Evolutionary conservation across 1,140 invertebrate genomes (phyloP).

Genomic region (Sitodiplosis mosellana): DNA sequence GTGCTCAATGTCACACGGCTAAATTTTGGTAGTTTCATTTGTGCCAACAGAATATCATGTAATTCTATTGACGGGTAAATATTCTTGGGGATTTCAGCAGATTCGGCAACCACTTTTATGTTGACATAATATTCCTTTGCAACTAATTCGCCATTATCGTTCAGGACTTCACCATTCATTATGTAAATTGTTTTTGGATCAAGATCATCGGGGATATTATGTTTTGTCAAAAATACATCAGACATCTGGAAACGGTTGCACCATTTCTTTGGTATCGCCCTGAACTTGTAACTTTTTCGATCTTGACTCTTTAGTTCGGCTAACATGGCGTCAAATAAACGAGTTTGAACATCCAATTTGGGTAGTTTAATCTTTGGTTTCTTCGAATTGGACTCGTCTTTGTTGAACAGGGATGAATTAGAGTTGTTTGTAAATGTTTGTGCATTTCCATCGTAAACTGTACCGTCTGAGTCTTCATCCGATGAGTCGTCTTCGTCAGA

Average conservation of each 20-base stretch:
- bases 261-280: conserved; percentile 18
- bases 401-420: not conserved
- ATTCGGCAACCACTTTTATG: conserved; percentile 11
- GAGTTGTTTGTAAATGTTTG: no score
- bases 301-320: not conserved
- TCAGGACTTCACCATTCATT: conserved; percentile 10
- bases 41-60: conserved; percentile 20
- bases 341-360: conserved; percentile 6
- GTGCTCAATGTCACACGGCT: conserved; percentile 16
- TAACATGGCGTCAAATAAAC: not conserved
- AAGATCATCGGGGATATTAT: conserved; percentile 19
- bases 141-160: not conserved
- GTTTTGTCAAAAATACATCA: conserved; percentile 17
- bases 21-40: conserved; percentile 19
- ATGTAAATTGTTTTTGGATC: conserved; percentile 18
- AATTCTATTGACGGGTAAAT: conserved; percentile 20
- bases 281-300: conserved; percentile 13
- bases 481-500: no score
- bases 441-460: no score
- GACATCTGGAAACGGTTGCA: conserved; percentile 19
- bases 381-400: conserved; percentile 3
- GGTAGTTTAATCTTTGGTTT: conserved; percentile 1
- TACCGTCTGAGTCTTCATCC: no score
- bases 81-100: conserved; percentile 9
- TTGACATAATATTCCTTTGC: conserved; percentile 23